Base-by-base conservation (phyloP, 1,140 invertebrate genomes). In the Thalassaphorura encarpata region DNA sequence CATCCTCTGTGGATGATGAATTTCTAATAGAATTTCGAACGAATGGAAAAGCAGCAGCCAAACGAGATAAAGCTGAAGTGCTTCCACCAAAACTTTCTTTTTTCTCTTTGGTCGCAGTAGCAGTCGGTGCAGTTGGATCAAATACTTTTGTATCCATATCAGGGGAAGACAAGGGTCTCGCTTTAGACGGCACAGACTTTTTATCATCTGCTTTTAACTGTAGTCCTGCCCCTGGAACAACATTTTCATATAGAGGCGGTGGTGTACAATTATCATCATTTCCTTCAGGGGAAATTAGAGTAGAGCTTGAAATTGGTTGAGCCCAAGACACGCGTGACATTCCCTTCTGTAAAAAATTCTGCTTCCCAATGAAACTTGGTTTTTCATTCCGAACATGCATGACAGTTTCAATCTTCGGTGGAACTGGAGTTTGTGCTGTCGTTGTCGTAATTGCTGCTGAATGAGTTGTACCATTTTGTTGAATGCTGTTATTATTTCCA, bases 141-240 rank as follows among this genome's bases (percentile, higher is more conserved):
- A 52, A 40, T 13, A 24, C 3, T 36, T 33, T 54, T 15, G 16
- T 28, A n/a, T 59, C 45, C 18, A 33, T 66, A 43, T 76, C 75
- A 29, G 76, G 73, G 68, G 75, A 76, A 33, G 76, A 76, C 26
- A 77, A 54, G 1, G 76, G 77, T 63, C 58, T 48, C 8, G 57
- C 41, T 8, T 51, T 46, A 3, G 31, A 23, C 19, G 46, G 19
- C 11, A 19, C 21, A 6, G 15, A 11, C 31, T 39, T 51, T 19
- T 33, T 4, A 33, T 4, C 16, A 6, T n/a, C 6, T 21, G 19
- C 45, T 16, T 24, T 16, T 18, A 23, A 47, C 19, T 51, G 31
- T 3, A n/a, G 18, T 15, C 21, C 6, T 41, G 19, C 2, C 3
- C 26, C 23, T 3, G 47, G 39, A 21, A 21, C 49, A 24, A 24